Evolutionary conservation across 2,113 vertebrate genomes (phyloP), one percentile per base, ranked within the genome.

Genomic region (Edolisoma coerulescens): DNA sequence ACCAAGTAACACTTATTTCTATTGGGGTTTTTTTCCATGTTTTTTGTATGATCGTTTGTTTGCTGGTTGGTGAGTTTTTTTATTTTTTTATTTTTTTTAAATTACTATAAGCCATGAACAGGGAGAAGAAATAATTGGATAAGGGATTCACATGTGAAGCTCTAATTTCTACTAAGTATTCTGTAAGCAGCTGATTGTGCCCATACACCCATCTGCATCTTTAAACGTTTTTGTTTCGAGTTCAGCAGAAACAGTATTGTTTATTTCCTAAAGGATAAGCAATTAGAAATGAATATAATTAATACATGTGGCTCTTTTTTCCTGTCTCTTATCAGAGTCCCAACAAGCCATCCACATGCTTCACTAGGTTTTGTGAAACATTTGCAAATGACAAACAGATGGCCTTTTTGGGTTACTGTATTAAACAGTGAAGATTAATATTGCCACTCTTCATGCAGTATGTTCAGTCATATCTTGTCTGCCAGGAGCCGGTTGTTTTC

Each of bases 381-480:
- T 64, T 96, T 90, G 71, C 60, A 93, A 71, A 86, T 93, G 90
- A 94, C 85, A 92, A 89, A 71, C 95, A 97, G 95, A 96, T 94
- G 92, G 93, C 60, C 85, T 94, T 89, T 94, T 88, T 83, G 92
- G 70, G 75, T 94, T 94, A 79, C 73, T 90, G 88, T 90, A 84
- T 87, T 88, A 92, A 95, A 81, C 60, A 86, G 56, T 0, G 6
- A 86, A 88, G 79, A 95, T 96, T 96, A 92, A 90, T 96, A 86
- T 67, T 90, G 26, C 68, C 61, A 33, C 41, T 93, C 49, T 68
- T 90, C 73, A 67, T 60, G 68, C 79, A 90, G 79, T 60, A 84
- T 78, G 82, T 86, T 96, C 85, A 90, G 49, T 52, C 52, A 56
- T 44, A 86, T 94, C 83, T 89, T 80, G 87, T 84, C 79, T 96